Evolutionary conservation across 2,888 invertebrate species (phyloP).

Genomic region (Tortricodes alternella): DNA sequence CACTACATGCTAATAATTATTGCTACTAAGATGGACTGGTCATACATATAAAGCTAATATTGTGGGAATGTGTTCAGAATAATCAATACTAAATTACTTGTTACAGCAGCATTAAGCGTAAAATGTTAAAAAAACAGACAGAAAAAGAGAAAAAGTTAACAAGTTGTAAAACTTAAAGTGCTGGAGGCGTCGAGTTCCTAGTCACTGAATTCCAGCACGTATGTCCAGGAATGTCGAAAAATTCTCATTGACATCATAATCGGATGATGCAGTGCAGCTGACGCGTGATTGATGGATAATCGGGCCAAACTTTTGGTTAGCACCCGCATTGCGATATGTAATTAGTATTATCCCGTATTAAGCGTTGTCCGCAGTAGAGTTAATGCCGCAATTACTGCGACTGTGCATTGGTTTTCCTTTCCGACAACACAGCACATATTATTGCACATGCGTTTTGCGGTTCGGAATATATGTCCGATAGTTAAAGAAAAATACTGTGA

Average conservation of each 20-base stretch:
- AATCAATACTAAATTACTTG: too few relatives aligned
- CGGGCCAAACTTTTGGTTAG: slow-evolving; percentile 50
- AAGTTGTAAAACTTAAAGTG: too few relatives aligned
- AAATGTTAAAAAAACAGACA: too few relatives aligned
- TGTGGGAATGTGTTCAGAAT: too few relatives aligned
- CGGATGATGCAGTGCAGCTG: slow-evolving; percentile 39
- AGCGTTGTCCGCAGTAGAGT: slow-evolving; percentile 54
- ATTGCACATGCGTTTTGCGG: background rate
- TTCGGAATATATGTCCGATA: too few relatives aligned
- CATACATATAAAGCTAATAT: too few relatives aligned
- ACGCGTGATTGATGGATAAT: slow-evolving; percentile 54
- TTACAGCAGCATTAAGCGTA: too few relatives aligned
- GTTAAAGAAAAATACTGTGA: too few relatives aligned
- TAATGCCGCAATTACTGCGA: slow-evolving; percentile 58
- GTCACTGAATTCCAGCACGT: background rate
- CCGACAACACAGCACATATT: background rate
- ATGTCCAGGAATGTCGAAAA: background rate
- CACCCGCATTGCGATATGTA: slow-evolving; percentile 60
- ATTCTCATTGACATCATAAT: slow-evolving; percentile 42
- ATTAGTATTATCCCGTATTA: slow-evolving; percentile 59
- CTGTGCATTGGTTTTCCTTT: slow-evolving; percentile 12
- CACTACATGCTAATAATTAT: too few relatives aligned
- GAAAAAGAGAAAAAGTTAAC: too few relatives aligned
- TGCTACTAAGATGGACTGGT: too few relatives aligned
- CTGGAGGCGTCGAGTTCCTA: background rate